Base-by-base conservation (phyloP, 2,888 invertebrate genomes). In the Ophraella communa region DNA sequence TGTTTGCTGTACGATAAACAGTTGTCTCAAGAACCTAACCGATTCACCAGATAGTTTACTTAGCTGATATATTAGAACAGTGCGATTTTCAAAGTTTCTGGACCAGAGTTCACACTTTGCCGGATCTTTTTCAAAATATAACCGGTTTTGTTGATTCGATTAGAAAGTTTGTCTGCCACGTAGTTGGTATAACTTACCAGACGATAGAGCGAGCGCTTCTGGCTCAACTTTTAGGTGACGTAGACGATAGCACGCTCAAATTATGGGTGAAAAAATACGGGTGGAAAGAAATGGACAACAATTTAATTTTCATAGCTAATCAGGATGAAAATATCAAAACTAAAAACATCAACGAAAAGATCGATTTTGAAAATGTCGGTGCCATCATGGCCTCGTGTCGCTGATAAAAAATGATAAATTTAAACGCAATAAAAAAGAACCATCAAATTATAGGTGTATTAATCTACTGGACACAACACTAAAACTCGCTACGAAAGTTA, bases 301-400 rank as follows among this genome's bases (percentile, higher is more conserved):
- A 88, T 64, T 86, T 92, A 55, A 89, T 98, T 68, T 94, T 94
- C 78, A 92, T 99, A 76, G 91, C 94, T 10, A 95, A 93, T 78
- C 98, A 99, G 84, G 98, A 98, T 81, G 98, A 97, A 78, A 96
- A 93, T 77, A 97, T 99, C 74, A 98, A 98, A 83, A 98, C 98
- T 0, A 97, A 98, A 81, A 98, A 98, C 82, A 98, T 99, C 70
- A 98, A 96, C 42, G 99, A 99, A 79, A 98, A 98, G 83, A 97
- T 99, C 79, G 95, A 96, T 79, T 96, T 97, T 83, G 96, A 96
- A 69, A 94, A 91, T 83, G 90, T 95, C 39, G 94, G 91, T 55
- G 92, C 92, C 57, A 87, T 95, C 66, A 95, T 95, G 95, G 91
- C 94, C 27, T 86, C 86, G 74, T 93, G 87, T 82, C 83, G 90